Evolutionary conservation across 2,113 vertebrate species (phyloP).

Genomic region (Orycteropus afer): DNA sequence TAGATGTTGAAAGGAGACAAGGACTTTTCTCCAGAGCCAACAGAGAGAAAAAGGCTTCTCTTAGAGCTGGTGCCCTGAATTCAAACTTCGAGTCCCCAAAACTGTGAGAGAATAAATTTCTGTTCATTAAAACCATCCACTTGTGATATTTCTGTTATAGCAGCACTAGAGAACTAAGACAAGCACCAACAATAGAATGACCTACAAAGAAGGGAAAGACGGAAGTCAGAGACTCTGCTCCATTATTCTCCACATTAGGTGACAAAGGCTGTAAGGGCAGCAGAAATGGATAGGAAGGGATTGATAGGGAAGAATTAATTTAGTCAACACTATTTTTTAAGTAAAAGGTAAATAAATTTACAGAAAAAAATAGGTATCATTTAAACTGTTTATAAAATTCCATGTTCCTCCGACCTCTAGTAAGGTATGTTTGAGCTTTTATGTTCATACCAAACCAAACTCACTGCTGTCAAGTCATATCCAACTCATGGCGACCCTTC

Average conservation of each 20-base stretch:
- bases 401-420: background rate
- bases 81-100: too few species aligned
- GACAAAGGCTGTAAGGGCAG: fast-evolving
- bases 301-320: background rate
- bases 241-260: background rate
- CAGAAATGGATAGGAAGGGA: background rate
- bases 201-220: background rate
- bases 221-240: background rate
- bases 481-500: too few species aligned
- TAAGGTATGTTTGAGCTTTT: background rate
- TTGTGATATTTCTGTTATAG: too few species aligned
- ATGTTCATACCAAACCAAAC: too few species aligned
- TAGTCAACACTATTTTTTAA: background rate
- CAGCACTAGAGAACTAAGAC: too few species aligned
- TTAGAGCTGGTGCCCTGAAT: too few species aligned
- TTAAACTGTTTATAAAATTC: background rate
- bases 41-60: too few species aligned
- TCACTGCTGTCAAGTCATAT: too few species aligned
- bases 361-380: background rate
- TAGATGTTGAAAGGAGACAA: too few species aligned
- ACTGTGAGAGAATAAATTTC: too few species aligned
- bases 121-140: too few species aligned
- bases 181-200: background rate
- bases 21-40: too few species aligned
- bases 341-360: background rate